These are phyloP conservation scores for Exaiptasia diaphana DNA, from an alignment of 64 coral and sea anemone species.

Conservation along the genomic window DNA sequence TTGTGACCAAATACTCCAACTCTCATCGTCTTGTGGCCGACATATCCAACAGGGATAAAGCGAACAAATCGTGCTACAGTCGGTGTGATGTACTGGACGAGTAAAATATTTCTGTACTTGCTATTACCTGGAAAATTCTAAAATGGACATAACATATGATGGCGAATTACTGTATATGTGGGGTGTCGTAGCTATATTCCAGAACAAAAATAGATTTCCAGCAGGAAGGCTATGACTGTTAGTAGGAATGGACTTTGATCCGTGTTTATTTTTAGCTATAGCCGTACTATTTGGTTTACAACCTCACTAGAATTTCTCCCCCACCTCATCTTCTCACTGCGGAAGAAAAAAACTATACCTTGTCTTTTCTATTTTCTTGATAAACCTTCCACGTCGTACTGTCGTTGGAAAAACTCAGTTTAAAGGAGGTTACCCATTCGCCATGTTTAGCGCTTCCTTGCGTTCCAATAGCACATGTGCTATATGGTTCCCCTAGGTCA, in stretches of 20 bases:
- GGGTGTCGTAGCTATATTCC: neutral
- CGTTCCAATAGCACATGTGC: neutral
- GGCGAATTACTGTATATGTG: neutral
- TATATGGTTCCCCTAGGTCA: neutral
- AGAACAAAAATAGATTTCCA: neutral
- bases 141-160: neutral
- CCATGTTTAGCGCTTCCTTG: neutral
- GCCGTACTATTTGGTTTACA: neutral
- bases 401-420: neutral
- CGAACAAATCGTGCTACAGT: neutral
- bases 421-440: neutral
- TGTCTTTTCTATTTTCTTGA: neutral
- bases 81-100: neutral
- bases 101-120: neutral
- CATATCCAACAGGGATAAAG: neutral
- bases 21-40: neutral
- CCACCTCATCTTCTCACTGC: too few relatives aligned
- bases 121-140: neutral
- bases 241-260: too few relatives aligned
- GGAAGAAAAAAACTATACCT: neutral
- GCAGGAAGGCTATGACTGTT: neutral
- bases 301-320: neutral
- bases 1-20: neutral
- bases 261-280: too few relatives aligned
- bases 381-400: neutral